Evolutionary conservation across 2,888 invertebrate genomes (phyloP), one percentile per base, ranked within the genome.

Genomic region (Drosophila falleni): DNA sequence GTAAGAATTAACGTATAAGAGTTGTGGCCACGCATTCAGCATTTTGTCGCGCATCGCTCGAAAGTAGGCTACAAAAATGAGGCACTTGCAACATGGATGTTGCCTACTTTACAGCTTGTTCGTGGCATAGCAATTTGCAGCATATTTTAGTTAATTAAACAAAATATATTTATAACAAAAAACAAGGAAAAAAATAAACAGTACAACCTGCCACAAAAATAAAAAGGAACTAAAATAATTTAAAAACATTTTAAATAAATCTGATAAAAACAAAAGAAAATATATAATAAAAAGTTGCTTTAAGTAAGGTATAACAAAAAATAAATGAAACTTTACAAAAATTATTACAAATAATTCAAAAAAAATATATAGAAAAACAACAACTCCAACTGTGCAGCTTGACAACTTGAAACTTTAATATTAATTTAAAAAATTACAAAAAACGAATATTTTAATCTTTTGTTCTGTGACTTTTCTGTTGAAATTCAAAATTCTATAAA

Each of bases 321-420:
- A 50, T 35, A 39, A 41, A 51, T 55, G 55, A 75, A 71, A 74
- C 66, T 73, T 78, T 76, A 74, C 73, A 78, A 74, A 78, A 78
- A 89, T 89, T 89, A 87, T 87, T 89, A 66, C 42, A 89, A 87
- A 87, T 89, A 87, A 86, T 86, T 88, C 60, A 73, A 86, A 85
- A 85, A 75, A 33, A 39, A 53, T 35, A 58, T 58, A 31, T 51
- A 35, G 68, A 50, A 50, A 39, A 59, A 41, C 50, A 55, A 47
- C 55, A 58, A 75, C 39, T 39, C 49, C 31, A 76, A 69, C 71
- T 82, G 72, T 80, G 81, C 66, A 74, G 78, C 61, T 61, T 44
- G 49, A 73, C 63, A 44, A 56, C 54, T 39, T 37, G 16, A 39
- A 75, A 83, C 77, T 87, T 85, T 85, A 87, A 85, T 54, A 71